These are phyloP conservation scores for Vannuccia rotundouncinata DNA, from an alignment of 2,888 invertebrate species.

Conservation along the genomic window DNA sequence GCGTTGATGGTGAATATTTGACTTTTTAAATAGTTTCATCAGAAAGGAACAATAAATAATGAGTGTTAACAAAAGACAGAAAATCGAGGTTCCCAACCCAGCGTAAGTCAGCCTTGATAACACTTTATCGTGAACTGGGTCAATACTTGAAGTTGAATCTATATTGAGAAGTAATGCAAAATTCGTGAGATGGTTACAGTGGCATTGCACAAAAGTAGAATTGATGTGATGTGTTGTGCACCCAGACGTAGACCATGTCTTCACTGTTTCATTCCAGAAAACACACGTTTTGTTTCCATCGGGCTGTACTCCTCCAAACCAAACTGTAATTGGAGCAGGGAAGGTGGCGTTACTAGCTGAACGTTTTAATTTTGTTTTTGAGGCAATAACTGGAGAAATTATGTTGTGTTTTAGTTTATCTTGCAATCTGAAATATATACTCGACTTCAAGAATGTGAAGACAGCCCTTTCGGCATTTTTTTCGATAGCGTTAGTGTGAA, in stretches of 20 bases:
- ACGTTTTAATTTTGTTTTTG: not conserved
- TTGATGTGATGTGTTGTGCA: not conserved
- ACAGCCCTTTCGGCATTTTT: not conserved
- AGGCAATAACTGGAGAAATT: not conserved
- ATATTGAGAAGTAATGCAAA: not conserved
- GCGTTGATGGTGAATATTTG: not conserved
- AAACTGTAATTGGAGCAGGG: not conserved
- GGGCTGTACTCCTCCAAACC: not conserved
- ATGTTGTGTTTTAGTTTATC: not conserved
- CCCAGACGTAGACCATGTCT: not conserved
- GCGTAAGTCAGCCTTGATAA: not conserved
- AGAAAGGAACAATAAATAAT: not conserved
- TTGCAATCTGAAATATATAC: not conserved
- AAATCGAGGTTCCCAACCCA: not conserved
- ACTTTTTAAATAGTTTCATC: not conserved
- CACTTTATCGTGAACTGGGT: not conserved
- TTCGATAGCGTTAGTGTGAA: not conserved
- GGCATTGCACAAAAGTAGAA: not conserved
- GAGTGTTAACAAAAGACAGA: not conserved
- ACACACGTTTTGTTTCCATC: not conserved
- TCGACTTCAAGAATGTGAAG: not conserved
- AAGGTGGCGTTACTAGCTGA: not conserved
- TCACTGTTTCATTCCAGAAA: not conserved
- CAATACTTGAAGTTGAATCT: not conserved
- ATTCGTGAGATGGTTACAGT: slow-evolving; percentile 21